phyloP scores from a whole-genome alignment of 2,113 vertebrate genomes.

The Brachyhypopomus gauderio region DNA sequence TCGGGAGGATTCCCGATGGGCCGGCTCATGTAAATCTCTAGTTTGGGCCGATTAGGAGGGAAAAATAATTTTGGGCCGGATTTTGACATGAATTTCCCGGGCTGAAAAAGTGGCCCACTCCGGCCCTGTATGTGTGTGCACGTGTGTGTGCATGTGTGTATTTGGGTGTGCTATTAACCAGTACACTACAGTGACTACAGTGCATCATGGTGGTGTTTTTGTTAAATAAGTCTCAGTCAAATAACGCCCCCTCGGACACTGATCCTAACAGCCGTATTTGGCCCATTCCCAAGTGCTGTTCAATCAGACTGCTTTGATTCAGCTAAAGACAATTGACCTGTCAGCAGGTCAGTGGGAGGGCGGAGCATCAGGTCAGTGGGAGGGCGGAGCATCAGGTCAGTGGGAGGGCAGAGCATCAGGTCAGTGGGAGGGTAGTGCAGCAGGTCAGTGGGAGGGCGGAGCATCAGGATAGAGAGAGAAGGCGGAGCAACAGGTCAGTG shows the following conservation, averaged over 20 bases:
- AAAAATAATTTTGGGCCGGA: too few relatives aligned
- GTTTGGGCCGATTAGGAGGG: too few relatives aligned
- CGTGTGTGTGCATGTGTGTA: too few relatives aligned
- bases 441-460: conserved; percentile 32
- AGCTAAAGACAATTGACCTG: conserved; percentile 50
- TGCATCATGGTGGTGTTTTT: neutral
- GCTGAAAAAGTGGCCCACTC: too few relatives aligned
- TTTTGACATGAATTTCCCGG: too few relatives aligned
- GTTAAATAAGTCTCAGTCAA: conserved; percentile 3
- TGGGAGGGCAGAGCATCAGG: neutral
- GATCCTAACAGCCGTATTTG: conserved; percentile 5
- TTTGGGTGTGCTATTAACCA: too few relatives aligned
- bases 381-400: too few relatives aligned
- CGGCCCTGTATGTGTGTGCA: too few relatives aligned
- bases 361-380: neutral
- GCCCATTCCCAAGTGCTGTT: conserved; percentile 30
- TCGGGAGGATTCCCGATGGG: too few relatives aligned
- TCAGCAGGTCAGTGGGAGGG: conserved; percentile 32
- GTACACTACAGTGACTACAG: neutral
- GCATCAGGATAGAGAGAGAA: neutral
- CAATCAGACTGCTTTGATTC: conserved; percentile 42
- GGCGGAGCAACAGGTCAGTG: too few relatives aligned
- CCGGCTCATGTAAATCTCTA: too few relatives aligned
- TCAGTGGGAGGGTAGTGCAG: conserved; percentile 30
- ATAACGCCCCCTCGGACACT: conserved; percentile 15